A percentile compares a stretch with the other conserved stretches of the same genome.
phyloP scores from a whole-genome alignment of 1,140 invertebrate species.

The Drosophila willistoni region DNA sequence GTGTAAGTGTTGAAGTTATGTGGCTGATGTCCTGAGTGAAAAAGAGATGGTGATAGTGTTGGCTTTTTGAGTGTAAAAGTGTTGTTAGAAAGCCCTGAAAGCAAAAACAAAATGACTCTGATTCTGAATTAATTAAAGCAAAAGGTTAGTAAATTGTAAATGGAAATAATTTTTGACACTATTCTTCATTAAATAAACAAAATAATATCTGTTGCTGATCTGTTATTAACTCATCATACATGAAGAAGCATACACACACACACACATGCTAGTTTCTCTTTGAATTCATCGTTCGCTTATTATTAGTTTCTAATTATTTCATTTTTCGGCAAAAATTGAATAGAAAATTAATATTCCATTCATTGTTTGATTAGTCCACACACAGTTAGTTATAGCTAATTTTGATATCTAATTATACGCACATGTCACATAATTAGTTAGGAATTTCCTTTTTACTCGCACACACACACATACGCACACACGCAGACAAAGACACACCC shows the following conservation, averaged over 20 bases:
- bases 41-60: not conserved
- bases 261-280: not conserved
- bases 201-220: too few species aligned
- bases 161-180: too few species aligned
- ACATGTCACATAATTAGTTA: constrained; percentile 50
- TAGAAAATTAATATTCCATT: constrained; percentile 13
- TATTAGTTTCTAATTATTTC: constrained; percentile 8
- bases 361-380: constrained; percentile 43
- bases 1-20: not conserved
- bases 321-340: constrained; percentile 2
- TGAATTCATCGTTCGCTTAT: constrained; percentile 5
- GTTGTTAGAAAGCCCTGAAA: not conserved
- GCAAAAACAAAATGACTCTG: not conserved
- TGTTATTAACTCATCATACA: too few species aligned
- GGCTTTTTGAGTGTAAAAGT: not conserved
- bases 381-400: constrained; percentile 33
- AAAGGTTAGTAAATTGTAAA: too few species aligned
- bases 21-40: not conserved
- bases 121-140: too few species aligned
- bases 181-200: too few species aligned
- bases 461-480: not conserved
- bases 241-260: not conserved
- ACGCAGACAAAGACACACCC: not conserved
- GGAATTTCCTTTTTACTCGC: constrained; percentile 36
- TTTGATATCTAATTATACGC: constrained; percentile 50